Evolutionary conservation across 2,797 vertebrate genomes (phyloP), one percentile per base, ranked within the genome.

Genomic region (Melanotaenia boesemani): DNA sequence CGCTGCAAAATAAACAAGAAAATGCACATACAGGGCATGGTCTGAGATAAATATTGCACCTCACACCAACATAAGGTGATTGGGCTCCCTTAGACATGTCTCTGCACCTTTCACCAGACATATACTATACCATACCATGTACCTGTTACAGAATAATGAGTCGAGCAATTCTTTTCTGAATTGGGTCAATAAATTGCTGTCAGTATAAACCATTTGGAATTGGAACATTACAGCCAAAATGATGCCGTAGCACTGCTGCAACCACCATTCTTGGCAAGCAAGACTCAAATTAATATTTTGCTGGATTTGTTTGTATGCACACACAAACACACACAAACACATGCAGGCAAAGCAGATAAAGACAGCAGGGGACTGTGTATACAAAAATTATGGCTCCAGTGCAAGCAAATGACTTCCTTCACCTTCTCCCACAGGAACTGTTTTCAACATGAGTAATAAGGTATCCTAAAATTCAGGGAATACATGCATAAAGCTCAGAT

Each of bases 171-270:
- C 72, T 78, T 44, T 82, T 66, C 55, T 72, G 88, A 93, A 94
- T 85, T 87, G 78, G 89, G 88, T 93, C 91, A 93, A 85, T 93
- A 90, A 91, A 90, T 92, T 84, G 80, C 81, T 89, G 86, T 87
- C 88, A 86, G 83, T 86, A 70, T 83, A 87, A 91, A 93, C 88
- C 56, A 85, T 91, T 89, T 93, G 86, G 85, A 77, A 44, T 32
- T 22, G 72, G 86, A 85, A 92, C 91, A 89, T 91, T 91, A 88
- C 86, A 86, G 68, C 82, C 72, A 61, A 77, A 86, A 71, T 79
- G 73, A 77, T 54, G 80, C 76, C 75, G 76, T 58, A 67, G 77
- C 77, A 20, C 69, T 55, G 80, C 87, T 78, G 76, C 82, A 82
- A 36, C 65, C 41, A 37, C 82, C 77, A 72, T 67, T 72, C 80